Percentiles rank a stretch among this genome's conserved stretches.
Evolutionary conservation across 2,113 vertebrate genomes (phyloP).

Genomic region (Salvator merianae): DNA sequence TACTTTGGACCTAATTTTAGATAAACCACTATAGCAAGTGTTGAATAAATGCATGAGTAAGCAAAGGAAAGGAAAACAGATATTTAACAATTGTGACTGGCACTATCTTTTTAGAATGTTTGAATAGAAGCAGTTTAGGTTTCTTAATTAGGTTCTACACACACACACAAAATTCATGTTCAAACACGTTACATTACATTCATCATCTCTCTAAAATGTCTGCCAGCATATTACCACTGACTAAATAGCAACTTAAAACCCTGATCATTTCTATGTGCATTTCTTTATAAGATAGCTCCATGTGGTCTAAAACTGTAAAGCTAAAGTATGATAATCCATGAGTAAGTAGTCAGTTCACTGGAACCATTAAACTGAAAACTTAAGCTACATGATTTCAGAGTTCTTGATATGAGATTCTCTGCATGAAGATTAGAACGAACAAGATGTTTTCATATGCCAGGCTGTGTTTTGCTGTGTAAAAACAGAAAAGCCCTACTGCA

Average conservation of each 20-base stretch:
- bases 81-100: slow-evolving; percentile 74
- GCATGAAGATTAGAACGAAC: too few relatives aligned
- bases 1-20: slow-evolving; percentile 82
- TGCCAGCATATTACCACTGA: slow-evolving; percentile 53
- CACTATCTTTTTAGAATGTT: slow-evolving; percentile 71
- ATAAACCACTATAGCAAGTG: slow-evolving; percentile 74
- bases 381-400: background rate
- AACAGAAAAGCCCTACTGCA: too few relatives aligned
- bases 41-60: slow-evolving; percentile 80
- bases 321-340: slow-evolving; percentile 12
- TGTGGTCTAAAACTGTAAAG: slow-evolving; percentile 43
- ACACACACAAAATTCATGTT: slow-evolving; percentile 55
- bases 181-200: slow-evolving; percentile 66
- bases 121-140: slow-evolving; percentile 67
- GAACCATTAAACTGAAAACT: slow-evolving; percentile 8
- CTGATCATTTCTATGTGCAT: slow-evolving; percentile 49
- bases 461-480: too few relatives aligned
- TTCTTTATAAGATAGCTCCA: slow-evolving; percentile 43
- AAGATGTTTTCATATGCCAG: too few relatives aligned
- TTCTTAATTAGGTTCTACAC: slow-evolving; percentile 69
- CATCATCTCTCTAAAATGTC: slow-evolving; percentile 67
- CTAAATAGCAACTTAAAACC: background rate
- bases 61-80: slow-evolving; percentile 76
- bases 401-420: too few relatives aligned
- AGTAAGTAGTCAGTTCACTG: slow-evolving; percentile 5